Conservation (phyloP, 1,140 invertebrate species). For the Sycophaga agraensis region DNA sequence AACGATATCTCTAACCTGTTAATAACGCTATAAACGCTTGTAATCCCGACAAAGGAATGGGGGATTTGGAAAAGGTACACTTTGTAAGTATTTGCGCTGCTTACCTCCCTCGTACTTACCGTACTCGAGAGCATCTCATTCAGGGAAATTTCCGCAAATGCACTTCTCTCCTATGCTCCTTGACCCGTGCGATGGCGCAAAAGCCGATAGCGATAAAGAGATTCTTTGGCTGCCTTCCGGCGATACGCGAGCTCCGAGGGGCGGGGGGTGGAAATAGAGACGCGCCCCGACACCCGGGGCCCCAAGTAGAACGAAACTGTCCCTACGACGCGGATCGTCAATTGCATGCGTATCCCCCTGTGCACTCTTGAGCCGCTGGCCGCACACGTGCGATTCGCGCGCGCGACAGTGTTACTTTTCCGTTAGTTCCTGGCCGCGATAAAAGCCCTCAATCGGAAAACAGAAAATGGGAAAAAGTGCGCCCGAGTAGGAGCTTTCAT, state of each 20-base stretch:
- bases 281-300: too few relatives aligned
- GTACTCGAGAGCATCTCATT: too few relatives aligned
- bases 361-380: neutral
- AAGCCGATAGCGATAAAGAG: slow-evolving; percentile 21
- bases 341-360: neutral
- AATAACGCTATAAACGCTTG: too few relatives aligned
- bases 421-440: slow-evolving; percentile 13
- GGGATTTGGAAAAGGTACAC: too few relatives aligned
- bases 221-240: slow-evolving; percentile 16
- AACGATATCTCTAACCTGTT: too few relatives aligned
- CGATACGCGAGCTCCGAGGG: slow-evolving; percentile 1
- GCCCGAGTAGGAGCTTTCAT: slow-evolving; percentile 10
- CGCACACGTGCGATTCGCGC: neutral
- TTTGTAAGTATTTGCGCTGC: too few relatives aligned
- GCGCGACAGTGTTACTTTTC: slow-evolving; percentile 20
- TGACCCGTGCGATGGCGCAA: too few relatives aligned
- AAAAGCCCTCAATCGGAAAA: slow-evolving; percentile 30
- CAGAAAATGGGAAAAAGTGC: slow-evolving; percentile 22
- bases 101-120: too few relatives aligned
- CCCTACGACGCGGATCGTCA: neutral
- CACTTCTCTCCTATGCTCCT: too few relatives aligned
- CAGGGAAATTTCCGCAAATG: too few relatives aligned
- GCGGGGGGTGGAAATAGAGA: too few relatives aligned
- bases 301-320: slow-evolving; percentile 7
- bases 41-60: too few relatives aligned